Base-by-base conservation (phyloP, 2,797 vertebrate species). In the Acridotheres tristis region DNA sequence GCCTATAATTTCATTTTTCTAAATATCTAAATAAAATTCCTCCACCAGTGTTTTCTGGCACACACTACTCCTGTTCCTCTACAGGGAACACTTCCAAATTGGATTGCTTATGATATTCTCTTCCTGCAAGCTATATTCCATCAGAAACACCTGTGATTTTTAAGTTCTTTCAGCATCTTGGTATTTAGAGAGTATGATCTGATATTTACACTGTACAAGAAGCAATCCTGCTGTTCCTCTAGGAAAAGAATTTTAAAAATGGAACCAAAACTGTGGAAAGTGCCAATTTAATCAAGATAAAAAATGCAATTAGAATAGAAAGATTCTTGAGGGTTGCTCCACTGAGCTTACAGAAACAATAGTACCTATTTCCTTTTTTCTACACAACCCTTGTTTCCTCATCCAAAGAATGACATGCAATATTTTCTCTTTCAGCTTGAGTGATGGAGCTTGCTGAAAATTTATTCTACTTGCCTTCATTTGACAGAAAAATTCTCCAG, bases 141-240 rank as follows among this genome's bases (percentile, higher is more conserved):
- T 55, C 72, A 89, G 74, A 94, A 94, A 82, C 51, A 91, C 55
- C 65, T 76, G 74, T 53, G 50, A 80, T 66, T 79, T 94, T 92
- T 81, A 40, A 67, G 32, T 88, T 94, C 53, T 59, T 92, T 63
- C n/a, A 94, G 30, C 16, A 71, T 75, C 26, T 67, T 83, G 9
- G 17, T 78, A 81, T 93, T 90, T 81, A 68, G 45, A 59, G 38
- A 27, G 4, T 43, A 78, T 40, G 15, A 67, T 80, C 13, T 42
- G 3, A 34, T 80, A 57, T 42, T 95, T 88, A 67, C 23, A 16
- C 10, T 80, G 51, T 51, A 77, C 30, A 91, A 77, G 26, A 21
- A 75, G 14, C 29, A 82, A 78, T 55, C 17, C 16, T 80, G 4
- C 17, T 63, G 10, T 6, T 47, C 3, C 9, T 53, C 7, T 40